Evolutionary conservation across 2,888 invertebrate species (phyloP), one percentile per base, ranked within the genome.

Genomic region (Melipona beecheii): DNA sequence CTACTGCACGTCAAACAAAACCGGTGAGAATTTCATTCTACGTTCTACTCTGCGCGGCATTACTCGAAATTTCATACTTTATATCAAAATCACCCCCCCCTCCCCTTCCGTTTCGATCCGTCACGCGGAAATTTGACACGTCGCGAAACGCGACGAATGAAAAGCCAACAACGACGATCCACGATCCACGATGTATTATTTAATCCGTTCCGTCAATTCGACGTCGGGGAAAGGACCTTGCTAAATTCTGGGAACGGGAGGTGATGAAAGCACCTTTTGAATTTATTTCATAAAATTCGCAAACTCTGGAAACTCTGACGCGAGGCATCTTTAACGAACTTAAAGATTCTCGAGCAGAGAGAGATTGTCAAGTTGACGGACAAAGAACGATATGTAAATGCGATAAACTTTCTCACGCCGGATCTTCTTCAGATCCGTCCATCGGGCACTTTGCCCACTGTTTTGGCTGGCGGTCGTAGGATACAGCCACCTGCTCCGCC

Each of bases 401-500:
- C 27, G 21, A 58, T 81, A 70, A 70, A 75, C 43, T 24, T 27
- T 54, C 43, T 43, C 31, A 19, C 31, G 58, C 19, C 50, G 27
- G 58, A 17, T 74, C 58, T 54, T 71, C 81, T 72, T 84, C 81
- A 94, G 94, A 92, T 94, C 90, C 93, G 95, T 91, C 93, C 94
- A 87, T 94, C 94, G 88, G 94, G 94, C 87, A 94, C 94, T 69
- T 88, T 94, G 86, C 94, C 94, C 86, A 92, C 94, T 54, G 90
- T 93, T 81, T 87, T 94, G 86, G 93, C 94, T 83, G 93, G 94
- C 83, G 94, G 94, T 78, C 92, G 73, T 94, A 92, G 94, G 83
- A 95, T 90, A 94, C 96, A 84, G 86, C 96, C 94, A 93, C 94
- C 94, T 75, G 93, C 94, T 64, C 93, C 95, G 21, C 94, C 94